These are phyloP conservation scores for Coregonus ussuriensis DNA, from an alignment of 2,797 vertebrate species.

Conservation along the genomic window DNA sequence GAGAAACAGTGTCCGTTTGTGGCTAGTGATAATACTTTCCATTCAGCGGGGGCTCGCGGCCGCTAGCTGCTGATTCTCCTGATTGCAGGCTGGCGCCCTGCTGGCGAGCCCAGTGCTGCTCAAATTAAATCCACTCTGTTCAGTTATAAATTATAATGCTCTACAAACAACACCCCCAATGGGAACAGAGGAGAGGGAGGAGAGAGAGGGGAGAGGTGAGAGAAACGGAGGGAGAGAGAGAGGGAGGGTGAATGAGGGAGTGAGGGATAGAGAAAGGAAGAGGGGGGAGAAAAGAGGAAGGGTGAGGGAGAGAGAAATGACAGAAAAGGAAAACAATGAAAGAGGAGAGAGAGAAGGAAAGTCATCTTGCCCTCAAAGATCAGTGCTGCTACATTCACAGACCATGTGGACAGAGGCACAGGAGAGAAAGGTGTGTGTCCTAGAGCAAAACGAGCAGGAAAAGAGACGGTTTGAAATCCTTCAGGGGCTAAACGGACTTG, in stretches of 20 bases:
- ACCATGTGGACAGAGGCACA: neutral
- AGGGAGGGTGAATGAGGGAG: slow-evolving; percentile 62
- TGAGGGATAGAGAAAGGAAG: slow-evolving; percentile 73
- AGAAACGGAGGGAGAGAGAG: slow-evolving; percentile 69
- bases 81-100: slow-evolving; percentile 98
- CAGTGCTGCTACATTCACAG: neutral
- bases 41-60: slow-evolving; percentile 78
- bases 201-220: slow-evolving; percentile 62
- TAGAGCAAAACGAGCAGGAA: slow-evolving; percentile 1
- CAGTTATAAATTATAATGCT: slow-evolving; percentile 99
- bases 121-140: slow-evolving; percentile 99
- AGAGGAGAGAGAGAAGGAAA: neutral
- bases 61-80: slow-evolving; percentile 36
- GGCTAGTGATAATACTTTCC: slow-evolving; percentile 96
- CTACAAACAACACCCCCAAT: slow-evolving; percentile 98
- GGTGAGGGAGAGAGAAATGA: slow-evolving; percentile 57
- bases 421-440: neutral
- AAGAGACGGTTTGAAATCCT: neutral
- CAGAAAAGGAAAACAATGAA: slow-evolving; percentile 54
- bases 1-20: slow-evolving; percentile 98
- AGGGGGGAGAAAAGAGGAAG: slow-evolving; percentile 63
- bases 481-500: neutral
- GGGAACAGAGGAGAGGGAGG: slow-evolving; percentile 72
- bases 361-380: neutral
- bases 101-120: slow-evolving; percentile 91